These are phyloP conservation scores for Pachyramphus minor DNA, from an alignment of 2,113 vertebrate species.

Conservation along the genomic window DNA sequence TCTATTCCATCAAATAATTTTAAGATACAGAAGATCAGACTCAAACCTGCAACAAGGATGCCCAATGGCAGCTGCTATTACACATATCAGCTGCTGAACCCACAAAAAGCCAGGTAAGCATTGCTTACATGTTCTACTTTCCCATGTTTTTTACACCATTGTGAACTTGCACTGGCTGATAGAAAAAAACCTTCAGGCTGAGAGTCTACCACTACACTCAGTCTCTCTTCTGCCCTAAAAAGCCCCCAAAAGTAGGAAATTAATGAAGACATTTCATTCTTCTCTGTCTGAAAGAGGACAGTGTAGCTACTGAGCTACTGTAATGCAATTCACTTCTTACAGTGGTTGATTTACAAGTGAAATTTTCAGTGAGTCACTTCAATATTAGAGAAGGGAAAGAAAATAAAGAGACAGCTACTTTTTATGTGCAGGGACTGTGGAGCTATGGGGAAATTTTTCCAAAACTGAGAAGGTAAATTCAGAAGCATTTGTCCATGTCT, in stretches of 20 bases:
- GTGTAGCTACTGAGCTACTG: background rate
- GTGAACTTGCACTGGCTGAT: background rate
- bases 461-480: background rate
- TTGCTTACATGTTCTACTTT: background rate
- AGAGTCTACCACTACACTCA: background rate
- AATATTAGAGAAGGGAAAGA: background rate
- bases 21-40: background rate
- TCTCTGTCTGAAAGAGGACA: background rate
- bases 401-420: background rate
- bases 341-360: background rate
- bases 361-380: background rate
- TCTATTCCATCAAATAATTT: background rate
- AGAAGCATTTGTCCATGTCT: background rate
- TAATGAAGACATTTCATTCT: background rate
- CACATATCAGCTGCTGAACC: background rate
- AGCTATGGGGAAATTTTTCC: background rate
- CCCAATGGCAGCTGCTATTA: background rate
- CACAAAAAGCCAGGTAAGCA: background rate
- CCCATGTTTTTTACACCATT: background rate
- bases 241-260: background rate
- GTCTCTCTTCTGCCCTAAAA: background rate
- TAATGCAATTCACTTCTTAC: background rate
- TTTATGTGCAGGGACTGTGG: background rate
- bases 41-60: background rate
- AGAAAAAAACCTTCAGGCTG: background rate